Conservation (phyloP, 2,113 vertebrate genomes). For the Cephalopholis sonnerati region DNA sequence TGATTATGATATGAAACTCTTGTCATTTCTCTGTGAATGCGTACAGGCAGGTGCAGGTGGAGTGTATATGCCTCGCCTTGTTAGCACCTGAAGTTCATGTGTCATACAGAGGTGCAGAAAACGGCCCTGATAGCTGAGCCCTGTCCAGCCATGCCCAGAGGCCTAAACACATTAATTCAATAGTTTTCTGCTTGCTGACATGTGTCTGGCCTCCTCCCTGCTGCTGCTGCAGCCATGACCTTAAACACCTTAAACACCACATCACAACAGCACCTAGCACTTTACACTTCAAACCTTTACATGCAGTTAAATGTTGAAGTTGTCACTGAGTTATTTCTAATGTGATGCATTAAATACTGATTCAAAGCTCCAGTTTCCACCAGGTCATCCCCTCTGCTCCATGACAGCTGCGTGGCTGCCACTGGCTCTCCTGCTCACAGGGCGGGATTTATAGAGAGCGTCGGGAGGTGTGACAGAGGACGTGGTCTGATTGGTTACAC, state of each 20-base stretch:
- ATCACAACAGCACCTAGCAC: not conserved
- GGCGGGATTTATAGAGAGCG: slow-evolving; percentile 63
- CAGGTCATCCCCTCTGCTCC: not conserved
- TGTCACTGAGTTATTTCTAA: not conserved
- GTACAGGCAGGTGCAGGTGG: not conserved
- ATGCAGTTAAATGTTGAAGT: not conserved
- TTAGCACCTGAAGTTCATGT: slow-evolving; percentile 16
- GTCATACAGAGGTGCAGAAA: slow-evolving; percentile 20
- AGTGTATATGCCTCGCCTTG: not conserved
- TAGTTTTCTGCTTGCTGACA: slow-evolving; percentile 55
- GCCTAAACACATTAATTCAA: slow-evolving; percentile 61
- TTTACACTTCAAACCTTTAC: not conserved
- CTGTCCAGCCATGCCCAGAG: slow-evolving; percentile 51
- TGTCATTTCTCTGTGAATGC: not conserved
- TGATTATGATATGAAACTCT: not conserved
- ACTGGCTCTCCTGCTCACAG: slow-evolving; percentile 12
- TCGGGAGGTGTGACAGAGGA: slow-evolving; percentile 82
- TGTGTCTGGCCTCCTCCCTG: slow-evolving; percentile 45
- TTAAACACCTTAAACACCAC: slow-evolving; percentile 18
- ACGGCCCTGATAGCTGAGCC: slow-evolving; percentile 13
- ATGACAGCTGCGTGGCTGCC: slow-evolving; percentile 48
- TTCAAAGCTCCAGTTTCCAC: not conserved
- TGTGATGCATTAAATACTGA: not conserved
- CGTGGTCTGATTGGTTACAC: slow-evolving; percentile 62
- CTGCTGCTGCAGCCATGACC: slow-evolving; percentile 12